These are phyloP conservation scores for Colletes latitarsis DNA, from an alignment of 1,140 invertebrate genomes.

Conservation along the genomic window DNA sequence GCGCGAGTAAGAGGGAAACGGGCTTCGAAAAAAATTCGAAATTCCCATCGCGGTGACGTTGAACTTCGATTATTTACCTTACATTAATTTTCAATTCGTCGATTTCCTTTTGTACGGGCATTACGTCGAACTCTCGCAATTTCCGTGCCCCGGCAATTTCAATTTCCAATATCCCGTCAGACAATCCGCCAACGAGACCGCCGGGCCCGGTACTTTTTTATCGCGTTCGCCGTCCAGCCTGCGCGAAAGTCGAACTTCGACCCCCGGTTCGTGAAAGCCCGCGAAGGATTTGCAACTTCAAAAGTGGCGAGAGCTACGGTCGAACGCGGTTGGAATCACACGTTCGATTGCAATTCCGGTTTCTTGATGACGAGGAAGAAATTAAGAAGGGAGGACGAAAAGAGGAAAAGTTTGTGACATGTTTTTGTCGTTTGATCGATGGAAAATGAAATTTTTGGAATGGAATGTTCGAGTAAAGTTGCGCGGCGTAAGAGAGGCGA, in stretches of 20 bases:
- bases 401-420: too few relatives aligned
- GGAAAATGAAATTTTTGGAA: too few relatives aligned
- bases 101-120: neutral
- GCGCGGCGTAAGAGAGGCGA: neutral
- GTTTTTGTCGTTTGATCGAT: too few relatives aligned
- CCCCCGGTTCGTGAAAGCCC: neutral
- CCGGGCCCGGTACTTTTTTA: slow-evolving; percentile 3
- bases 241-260: slow-evolving; percentile 17
- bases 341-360: slow-evolving; percentile 24
- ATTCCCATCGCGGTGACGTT: neutral
- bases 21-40: neutral
- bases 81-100: slow-evolving; percentile 1
- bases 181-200: slow-evolving; percentile 21
- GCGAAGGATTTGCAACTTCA: slow-evolving; percentile 43
- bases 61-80: slow-evolving; percentile 26
- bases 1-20: neutral
- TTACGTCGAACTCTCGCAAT: neutral
- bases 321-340: neutral
- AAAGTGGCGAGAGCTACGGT: slow-evolving; percentile 8
- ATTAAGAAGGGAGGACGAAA: too few relatives aligned
- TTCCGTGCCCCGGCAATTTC: slow-evolving; percentile 27
- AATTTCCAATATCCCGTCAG: slow-evolving; percentile 36
- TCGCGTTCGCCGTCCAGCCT: neutral
- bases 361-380: neutral
- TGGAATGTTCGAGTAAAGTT: neutral